phyloP scores from a whole-genome alignment of 2,797 vertebrate genomes.

The Melopsittacus undulatus region DNA sequence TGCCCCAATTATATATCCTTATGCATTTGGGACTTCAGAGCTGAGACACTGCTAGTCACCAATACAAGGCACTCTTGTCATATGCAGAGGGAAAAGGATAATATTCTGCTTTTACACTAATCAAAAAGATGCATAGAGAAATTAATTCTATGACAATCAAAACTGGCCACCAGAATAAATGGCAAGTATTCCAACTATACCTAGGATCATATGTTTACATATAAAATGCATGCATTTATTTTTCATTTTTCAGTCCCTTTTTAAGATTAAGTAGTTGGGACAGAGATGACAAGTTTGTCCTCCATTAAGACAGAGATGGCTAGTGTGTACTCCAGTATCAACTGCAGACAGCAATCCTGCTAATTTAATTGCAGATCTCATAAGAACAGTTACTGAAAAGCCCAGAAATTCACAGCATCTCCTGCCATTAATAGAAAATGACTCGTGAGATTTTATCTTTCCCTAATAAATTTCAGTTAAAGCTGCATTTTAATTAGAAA shows the following conservation, averaged over 20 bases:
- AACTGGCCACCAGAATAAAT: not conserved
- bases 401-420: not conserved
- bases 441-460: conserved; percentile 1
- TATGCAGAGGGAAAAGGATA: not conserved
- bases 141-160: not conserved
- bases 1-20: not conserved
- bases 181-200: not conserved
- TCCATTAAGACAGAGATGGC: not conserved
- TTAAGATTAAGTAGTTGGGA: not conserved
- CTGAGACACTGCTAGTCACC: not conserved
- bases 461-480: conserved; percentile 49
- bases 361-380: not conserved
- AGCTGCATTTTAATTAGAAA: conserved; percentile 40
- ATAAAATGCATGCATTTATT: not conserved
- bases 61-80: not conserved
- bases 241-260: not conserved
- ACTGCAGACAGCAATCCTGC: not conserved
- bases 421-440: not conserved
- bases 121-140: not conserved
- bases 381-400: not conserved
- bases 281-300: not conserved
- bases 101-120: not conserved
- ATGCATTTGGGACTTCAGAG: not conserved
- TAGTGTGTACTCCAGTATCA: not conserved
- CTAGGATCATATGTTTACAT: not conserved